Evolutionary conservation across 92 coral and sea anemone species (phyloP).

Genomic region (Phenganax subtilis): DNA sequence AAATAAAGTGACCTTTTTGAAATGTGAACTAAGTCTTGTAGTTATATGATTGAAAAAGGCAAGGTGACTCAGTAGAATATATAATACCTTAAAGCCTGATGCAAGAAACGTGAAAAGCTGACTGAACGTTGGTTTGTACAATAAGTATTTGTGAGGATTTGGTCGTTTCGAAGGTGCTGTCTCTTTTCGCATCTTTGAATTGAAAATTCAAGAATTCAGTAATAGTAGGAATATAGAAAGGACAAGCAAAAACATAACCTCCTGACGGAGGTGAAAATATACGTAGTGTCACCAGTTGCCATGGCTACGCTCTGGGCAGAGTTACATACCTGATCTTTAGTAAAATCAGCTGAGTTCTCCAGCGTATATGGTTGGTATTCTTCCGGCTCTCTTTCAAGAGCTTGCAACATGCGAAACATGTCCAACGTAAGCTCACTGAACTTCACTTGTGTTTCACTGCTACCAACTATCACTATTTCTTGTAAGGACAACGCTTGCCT

Average conservation of each 20-base stretch:
- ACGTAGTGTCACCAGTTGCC: background rate
- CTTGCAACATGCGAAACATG: conserved; percentile 99
- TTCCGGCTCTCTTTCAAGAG: conserved; percentile 86
- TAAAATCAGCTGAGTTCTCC: conserved; percentile 61
- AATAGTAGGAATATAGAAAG: background rate
- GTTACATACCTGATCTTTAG: conserved; percentile 19
- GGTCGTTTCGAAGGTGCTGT: conserved; percentile 54
- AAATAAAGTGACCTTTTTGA: background rate
- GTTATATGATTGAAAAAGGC: background rate
- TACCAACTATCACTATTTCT: conserved; percentile 83
- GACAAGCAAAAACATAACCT: background rate
- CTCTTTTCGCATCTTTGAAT: conserved; percentile 45
- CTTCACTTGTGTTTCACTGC: conserved; percentile 96
- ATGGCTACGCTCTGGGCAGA: too few species aligned
- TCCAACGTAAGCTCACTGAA: conserved; percentile 94
- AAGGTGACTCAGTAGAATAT: background rate
- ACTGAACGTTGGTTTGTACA: conserved; percentile 83
- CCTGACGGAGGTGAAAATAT: too few species aligned
- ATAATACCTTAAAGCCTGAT: conserved; percentile 82
- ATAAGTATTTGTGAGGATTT: conserved; percentile 91
- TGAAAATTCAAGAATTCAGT: background rate
- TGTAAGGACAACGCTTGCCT: conserved; percentile 57
- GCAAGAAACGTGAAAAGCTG: conserved; percentile 87
- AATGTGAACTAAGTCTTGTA: too few species aligned
- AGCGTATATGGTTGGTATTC: conserved; percentile 72